These are phyloP conservation scores for Chaetodon trifasciatus DNA, from an alignment of 2,797 vertebrate genomes.

Conservation along the genomic window DNA sequence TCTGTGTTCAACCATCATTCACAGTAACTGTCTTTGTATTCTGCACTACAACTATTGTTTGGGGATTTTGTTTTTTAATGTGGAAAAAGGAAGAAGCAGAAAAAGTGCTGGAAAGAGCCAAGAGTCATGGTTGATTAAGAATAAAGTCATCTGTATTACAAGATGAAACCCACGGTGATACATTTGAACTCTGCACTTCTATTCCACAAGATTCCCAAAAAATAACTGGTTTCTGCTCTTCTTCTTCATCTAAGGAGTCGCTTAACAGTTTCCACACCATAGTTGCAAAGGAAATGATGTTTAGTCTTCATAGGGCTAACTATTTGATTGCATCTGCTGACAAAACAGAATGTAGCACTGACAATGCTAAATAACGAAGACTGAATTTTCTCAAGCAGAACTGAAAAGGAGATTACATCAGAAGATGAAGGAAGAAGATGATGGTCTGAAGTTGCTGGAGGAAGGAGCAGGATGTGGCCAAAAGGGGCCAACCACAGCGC, in stretches of 20 bases:
- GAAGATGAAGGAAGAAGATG: not conserved
- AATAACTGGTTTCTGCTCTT: not conserved
- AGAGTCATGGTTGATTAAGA: not conserved
- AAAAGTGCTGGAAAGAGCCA: not conserved
- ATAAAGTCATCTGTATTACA: not conserved
- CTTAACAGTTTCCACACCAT: not conserved
- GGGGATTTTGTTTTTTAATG: not conserved
- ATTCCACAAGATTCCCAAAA: constrained; percentile 11
- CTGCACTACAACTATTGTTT: constrained; percentile 11
- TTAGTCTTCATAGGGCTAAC: not conserved
- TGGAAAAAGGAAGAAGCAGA: not conserved
- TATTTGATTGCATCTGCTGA: too few relatives aligned
- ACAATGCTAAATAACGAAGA: not conserved
- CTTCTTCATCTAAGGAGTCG: not conserved
- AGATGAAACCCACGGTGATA: constrained; percentile 2
- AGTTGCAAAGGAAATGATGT: not conserved
- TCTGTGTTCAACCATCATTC: constrained; percentile 27
- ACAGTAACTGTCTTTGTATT: constrained; percentile 55
- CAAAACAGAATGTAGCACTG: not conserved
- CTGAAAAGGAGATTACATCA: not conserved
- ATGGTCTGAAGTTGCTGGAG: not conserved
- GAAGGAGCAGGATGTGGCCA: not conserved
- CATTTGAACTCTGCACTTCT: not conserved
- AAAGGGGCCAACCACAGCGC: not conserved
- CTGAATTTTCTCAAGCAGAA: not conserved